phyloP scores from a whole-genome alignment of 1,140 invertebrate species.

The Panagrolaimus sp. region DNA sequence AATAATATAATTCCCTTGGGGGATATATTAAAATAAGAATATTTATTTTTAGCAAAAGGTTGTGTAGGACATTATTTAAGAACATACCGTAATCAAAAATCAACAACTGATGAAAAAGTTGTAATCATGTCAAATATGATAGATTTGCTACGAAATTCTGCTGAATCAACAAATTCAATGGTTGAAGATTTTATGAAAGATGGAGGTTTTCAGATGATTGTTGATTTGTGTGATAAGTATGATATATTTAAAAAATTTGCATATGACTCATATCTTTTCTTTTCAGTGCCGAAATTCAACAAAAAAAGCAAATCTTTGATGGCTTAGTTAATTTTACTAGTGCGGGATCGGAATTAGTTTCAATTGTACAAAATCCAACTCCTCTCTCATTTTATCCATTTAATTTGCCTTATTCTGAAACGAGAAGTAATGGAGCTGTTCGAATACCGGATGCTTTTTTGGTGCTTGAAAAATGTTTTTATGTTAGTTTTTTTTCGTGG shows the following conservation, averaged over 20 bases:
- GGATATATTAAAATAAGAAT: too few species aligned
- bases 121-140: constrained; percentile 98
- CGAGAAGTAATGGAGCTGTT: constrained; percentile 44
- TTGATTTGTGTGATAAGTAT: constrained; percentile 5
- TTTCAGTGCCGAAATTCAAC: background rate
- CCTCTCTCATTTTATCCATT: constrained; percentile 48
- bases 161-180: constrained; percentile 84
- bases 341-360: constrained; percentile 21
- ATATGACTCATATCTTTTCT: too few species aligned
- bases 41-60: constrained; percentile 72
- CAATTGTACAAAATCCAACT: constrained; percentile 23
- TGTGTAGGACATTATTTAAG: constrained; percentile 90
- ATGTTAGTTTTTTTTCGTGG: constrained; percentile 23
- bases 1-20: too few species aligned
- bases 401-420: constrained; percentile 32
- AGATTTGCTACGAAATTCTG: constrained; percentile 96
- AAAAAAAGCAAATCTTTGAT: constrained; percentile 12
- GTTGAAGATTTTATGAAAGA: constrained; percentile 89
- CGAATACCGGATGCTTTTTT: constrained; percentile 49
- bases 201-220: constrained; percentile 85
- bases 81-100: constrained; percentile 81
- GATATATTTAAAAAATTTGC: too few species aligned
- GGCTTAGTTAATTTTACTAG: constrained; percentile 1
- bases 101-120: constrained; percentile 82
- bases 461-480: constrained; percentile 52